A percentile compares a stretch with the other conserved stretches of the same genome.
phyloP scores from a whole-genome alignment of 2,113 vertebrate genomes.

The Mystacornis crossleyi region DNA sequence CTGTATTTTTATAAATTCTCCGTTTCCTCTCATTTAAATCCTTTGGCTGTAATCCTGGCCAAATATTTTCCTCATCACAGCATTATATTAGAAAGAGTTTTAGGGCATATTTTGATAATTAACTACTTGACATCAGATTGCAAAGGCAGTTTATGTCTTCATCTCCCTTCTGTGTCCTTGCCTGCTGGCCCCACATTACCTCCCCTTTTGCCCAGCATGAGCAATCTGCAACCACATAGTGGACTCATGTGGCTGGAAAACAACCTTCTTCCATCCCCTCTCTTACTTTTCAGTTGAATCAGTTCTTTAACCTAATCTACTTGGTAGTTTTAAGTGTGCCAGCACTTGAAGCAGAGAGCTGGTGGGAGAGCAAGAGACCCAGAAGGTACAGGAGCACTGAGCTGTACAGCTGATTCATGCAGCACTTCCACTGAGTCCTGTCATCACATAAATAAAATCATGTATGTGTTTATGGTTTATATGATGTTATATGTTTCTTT shows the following conservation, averaged over 20 bases:
- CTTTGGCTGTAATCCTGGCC: background rate
- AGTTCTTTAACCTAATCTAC: background rate
- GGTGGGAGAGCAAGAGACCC: background rate
- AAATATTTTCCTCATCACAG: background rate
- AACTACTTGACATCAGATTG: background rate
- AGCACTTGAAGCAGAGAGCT: background rate
- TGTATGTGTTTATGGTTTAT: background rate
- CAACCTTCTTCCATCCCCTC: background rate
- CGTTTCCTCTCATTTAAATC: background rate
- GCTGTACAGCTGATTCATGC: background rate
- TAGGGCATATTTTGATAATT: background rate
- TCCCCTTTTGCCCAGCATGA: background rate
- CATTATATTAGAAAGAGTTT: background rate
- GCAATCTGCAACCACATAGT: background rate
- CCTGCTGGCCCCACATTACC: rapidly evolving
- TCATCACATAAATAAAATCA: background rate
- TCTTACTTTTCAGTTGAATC: background rate
- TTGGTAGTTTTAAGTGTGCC: background rate
- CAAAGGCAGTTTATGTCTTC: background rate
- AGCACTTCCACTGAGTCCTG: background rate
- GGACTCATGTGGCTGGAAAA: background rate
- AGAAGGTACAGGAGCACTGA: background rate
- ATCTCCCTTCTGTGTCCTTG: background rate
- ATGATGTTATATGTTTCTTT: background rate
- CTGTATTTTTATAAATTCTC: background rate